Conservation (phyloP, 1,140 invertebrate species). For the Meteorus sp. region DNA sequence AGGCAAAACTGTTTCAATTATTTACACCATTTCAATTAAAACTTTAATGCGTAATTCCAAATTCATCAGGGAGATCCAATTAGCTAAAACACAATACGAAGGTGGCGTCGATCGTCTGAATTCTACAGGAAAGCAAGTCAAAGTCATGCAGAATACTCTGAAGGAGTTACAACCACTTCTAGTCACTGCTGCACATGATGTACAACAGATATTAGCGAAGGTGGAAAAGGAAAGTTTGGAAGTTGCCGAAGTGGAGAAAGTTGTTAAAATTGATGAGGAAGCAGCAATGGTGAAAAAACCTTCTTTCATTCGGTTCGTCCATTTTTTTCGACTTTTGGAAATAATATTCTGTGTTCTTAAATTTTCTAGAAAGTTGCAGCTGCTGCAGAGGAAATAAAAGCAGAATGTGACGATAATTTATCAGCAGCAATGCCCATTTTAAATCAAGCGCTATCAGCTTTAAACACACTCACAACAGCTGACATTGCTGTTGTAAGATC, state of each 20-base stretch:
- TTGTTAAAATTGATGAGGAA: constrained; percentile 68
- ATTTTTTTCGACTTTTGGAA: constrained; percentile 5
- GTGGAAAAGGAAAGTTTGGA: constrained; percentile 84
- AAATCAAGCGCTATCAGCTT: constrained; percentile 83
- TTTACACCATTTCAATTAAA: background rate
- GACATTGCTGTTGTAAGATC: constrained; percentile 96
- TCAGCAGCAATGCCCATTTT: constrained; percentile 92
- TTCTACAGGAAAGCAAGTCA: constrained; percentile 79
- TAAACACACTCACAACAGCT: constrained; percentile 87
- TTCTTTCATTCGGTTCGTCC: background rate
- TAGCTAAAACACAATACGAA: constrained; percentile 75
- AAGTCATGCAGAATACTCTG: constrained; percentile 83
- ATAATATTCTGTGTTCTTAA: background rate
- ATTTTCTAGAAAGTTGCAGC: constrained; percentile 57
- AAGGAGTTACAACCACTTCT: constrained; percentile 86
- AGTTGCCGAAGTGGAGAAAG: constrained; percentile 75
- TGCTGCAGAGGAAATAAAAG: constrained; percentile 83
- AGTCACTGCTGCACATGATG: constrained; percentile 80
- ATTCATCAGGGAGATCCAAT: constrained; percentile 63
- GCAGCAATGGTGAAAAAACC: constrained; percentile 56
- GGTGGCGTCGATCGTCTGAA: constrained; percentile 87
- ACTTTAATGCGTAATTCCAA: constrained; percentile 20
- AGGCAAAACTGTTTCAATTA: background rate
- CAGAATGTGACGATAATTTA: constrained; percentile 93
- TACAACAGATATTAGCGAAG: constrained; percentile 75